Evolutionary conservation across 2,113 vertebrate species (phyloP), one percentile per base, ranked within the genome.

Genomic region (Saccopteryx leptura): DNA sequence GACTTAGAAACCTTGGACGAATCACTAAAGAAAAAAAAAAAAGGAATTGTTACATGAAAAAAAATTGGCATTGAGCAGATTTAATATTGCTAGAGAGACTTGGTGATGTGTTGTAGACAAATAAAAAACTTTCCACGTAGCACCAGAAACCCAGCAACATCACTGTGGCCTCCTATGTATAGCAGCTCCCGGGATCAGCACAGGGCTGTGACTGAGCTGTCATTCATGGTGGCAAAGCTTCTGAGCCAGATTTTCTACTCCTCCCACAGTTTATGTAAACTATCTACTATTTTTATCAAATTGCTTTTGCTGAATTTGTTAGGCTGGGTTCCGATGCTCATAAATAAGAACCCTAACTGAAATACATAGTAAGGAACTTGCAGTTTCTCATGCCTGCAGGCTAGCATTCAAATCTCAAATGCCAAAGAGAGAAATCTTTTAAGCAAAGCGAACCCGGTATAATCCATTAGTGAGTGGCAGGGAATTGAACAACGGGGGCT

Each of bases 111-210:
- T 9, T 80, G 17, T 12, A 12, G 24, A 60, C 63, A 65, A 95
- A 24, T 2, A 8, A 15, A 19, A 50, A 31, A 9, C 6, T 52
- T 31, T 68, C 46, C 1, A 1, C 4, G 3, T 4, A 33, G 21
- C 10, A 7, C 9, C 31, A 31, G 46, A 65, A 33, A 21, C 68
- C 48, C 23, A 15, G 28, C 0, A 1, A 56, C 9, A n/a, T 5
- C 23, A 9, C 0, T 3, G 10, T 11, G 10, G 1, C 0, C 21
- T 46, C 2, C 0, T 4, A 61, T 2, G 0, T 13, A 18, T 14
- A 9, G 48, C 19, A 54, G 48, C 72, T 81, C 18, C 31, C 0
- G 2, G 12, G 48, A 13, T 21, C 39, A 19, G 17, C 33, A 48
- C 17, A 1, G 0, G 3, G 31, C 5, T 33, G n/a, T 1, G n/a